These are phyloP conservation scores for Trissolcus brochymenae DNA, from an alignment of 2,888 invertebrate species.

Conservation along the genomic window DNA sequence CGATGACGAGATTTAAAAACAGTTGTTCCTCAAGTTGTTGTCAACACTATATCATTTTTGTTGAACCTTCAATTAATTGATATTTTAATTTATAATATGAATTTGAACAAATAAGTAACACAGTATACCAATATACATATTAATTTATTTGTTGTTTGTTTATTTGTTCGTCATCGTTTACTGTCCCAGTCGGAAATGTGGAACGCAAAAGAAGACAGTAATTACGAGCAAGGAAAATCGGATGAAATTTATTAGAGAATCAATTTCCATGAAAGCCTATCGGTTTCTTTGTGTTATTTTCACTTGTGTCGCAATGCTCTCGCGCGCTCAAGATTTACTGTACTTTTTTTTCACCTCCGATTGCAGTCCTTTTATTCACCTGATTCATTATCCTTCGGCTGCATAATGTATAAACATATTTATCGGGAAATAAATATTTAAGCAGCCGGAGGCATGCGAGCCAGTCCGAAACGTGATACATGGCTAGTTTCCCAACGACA, in stretches of 20 bases:
- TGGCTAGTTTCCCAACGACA: conserved; percentile 7
- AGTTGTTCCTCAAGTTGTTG: too few species aligned
- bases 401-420: conserved; percentile 10
- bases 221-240: conserved; percentile 29
- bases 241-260: conserved; percentile 32
- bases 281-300: conserved; percentile 24
- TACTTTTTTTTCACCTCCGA: conserved; percentile 8
- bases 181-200: conserved; percentile 10
- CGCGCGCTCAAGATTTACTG: conserved; percentile 18
- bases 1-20: too few species aligned
- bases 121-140: too few species aligned
- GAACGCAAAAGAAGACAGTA: conserved; percentile 17
- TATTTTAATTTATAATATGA: too few species aligned
- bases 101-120: too few species aligned
- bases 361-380: conserved; percentile 7
- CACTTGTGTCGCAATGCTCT: conserved; percentile 14
- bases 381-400: conserved; percentile 13
- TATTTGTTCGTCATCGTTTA: background rate
- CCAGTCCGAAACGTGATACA: background rate
- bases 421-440: conserved; percentile 19
- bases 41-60: too few species aligned
- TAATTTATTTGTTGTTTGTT: too few species aligned
- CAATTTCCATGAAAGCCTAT: conserved; percentile 19
- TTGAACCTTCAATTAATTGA: too few species aligned
- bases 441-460: conserved; percentile 6